Evolutionary conservation across 2,888 invertebrate species (phyloP), one percentile per base, ranked within the genome.

Genomic region (Meteorus cinctellus): DNA sequence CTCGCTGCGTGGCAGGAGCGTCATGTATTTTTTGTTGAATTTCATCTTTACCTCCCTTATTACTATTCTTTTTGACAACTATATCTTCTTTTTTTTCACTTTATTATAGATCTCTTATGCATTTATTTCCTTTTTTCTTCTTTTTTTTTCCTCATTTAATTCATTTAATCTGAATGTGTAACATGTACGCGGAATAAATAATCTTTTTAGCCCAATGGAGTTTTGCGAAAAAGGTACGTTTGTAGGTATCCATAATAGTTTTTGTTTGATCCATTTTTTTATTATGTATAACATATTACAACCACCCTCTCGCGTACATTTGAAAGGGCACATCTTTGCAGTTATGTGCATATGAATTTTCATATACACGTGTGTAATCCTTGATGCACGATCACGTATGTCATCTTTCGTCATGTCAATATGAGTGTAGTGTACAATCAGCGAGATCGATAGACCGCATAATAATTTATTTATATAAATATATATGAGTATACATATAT

Each of bases 1-100:
- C 88, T 88, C 88, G 81, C 88, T 88, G 88, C 87, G 85, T 87
- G 86, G 87, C 87, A 88, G 87, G 86, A 87, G 87, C 81, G 76
- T 85, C 83, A 83, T 84, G 83, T 85, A 78, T 81, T 79, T 80
- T 74, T 73, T 79, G 79, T 83, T 81, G 72, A 24, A 63, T 59
- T 67, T 71, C 78, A 79, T 74, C 75, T 80, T 75, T 74, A 8
- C 19, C 55, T 76, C 77, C 78, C 75, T 72, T 72, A 72, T 78
- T 78, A 82, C 51, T 65, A 24, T 59, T 79, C 73, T 78, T 79
- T 78, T 71, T 69, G 19, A 34, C 10, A 19, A n/a, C 41, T 36
- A 78, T 76, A 80, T 78, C 48, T 72, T 78, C 48, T 72, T 76
- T 78, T 74, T 72, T 27, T 3, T 48, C 27, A 48, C 34, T 29